Conservation (phyloP, 2,113 vertebrate species). For the Craseonycteris thonglongyai region DNA sequence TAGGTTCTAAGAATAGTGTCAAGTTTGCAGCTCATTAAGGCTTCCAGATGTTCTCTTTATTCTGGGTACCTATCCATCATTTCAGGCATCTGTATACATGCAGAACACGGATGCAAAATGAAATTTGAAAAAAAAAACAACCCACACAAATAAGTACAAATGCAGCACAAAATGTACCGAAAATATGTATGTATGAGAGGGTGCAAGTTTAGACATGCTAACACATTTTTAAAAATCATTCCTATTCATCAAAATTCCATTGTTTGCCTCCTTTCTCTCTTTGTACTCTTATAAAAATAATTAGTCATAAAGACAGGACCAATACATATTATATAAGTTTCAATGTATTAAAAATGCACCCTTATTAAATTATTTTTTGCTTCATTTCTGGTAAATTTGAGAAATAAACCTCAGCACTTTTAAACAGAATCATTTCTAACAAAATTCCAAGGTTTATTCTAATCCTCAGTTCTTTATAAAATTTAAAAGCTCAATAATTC, state of each 20-base stretch:
- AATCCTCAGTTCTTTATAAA: slow-evolving; percentile 11
- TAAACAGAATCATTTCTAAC: slow-evolving; percentile 6
- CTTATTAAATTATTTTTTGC: neutral
- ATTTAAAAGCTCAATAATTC: neutral
- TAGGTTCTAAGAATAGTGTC: slow-evolving; percentile 21
- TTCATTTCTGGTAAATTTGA: neutral
- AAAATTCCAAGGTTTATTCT: neutral
- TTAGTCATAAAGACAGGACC: neutral
- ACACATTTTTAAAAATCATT: neutral
- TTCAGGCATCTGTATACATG: neutral
- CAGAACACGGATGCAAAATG: slow-evolving; percentile 4
- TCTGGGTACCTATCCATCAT: neutral
- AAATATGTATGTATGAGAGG: neutral
- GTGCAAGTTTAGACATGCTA: neutral
- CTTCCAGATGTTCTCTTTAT: slow-evolving; percentile 37
- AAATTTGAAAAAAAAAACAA: neutral
- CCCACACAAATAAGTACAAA: neutral
- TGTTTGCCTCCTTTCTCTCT: neutral
- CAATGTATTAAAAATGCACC: neutral
- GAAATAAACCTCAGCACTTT: neutral
- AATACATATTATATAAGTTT: neutral
- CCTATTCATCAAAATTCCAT: neutral
- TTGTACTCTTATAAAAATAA: neutral
- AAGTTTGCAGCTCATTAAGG: slow-evolving; percentile 34
- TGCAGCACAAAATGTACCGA: neutral